Evolutionary conservation across 2,113 vertebrate genomes (phyloP), one percentile per base, ranked within the genome.

Genomic region (Cyanoramphus novaezelandiae): DNA sequence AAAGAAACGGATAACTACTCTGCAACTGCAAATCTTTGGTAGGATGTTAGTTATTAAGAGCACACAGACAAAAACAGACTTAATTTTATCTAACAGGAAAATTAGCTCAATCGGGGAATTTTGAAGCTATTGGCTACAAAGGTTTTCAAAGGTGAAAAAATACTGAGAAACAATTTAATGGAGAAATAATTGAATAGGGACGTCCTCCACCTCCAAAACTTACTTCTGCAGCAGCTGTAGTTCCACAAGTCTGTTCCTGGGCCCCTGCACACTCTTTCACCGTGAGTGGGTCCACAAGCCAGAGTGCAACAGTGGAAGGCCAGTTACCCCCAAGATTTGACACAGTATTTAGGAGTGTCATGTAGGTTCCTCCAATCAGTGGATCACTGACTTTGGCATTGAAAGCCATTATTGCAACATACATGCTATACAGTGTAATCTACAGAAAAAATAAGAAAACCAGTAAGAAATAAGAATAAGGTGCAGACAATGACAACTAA

Each of bases 361-460:
- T 99, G 95, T 99, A 99, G 35, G 99, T 99, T 53, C 99, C 99
- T 3, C 99, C 99, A 31, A 99, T 99, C 62, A 99, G 96, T 3
- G 99, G 99, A 87, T 99, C 99, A 17, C 99, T 99, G 84, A 99
- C 99, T 95, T 99, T 99, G 93, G 99, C 99, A 6, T 99, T 99
- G 97, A 99, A 99, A 81, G 99, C 99, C 99, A 99, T 99, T 88
- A 99, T 97, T 46, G 99, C 99, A 74, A 99, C 99, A 52, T 99
- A 99, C 99, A 99, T 99, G 97, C 99, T 99, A 81, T 99, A 99
- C 86, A 99, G 88, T 0, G 99, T 98, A 96, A 99, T 97, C 99
- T 99, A 33, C 7, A 15, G 33, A 23, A 24, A 10, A 17, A n/a
- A 28, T 0, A 9, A 57, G 27, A 43, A 55, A 77, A 44, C 63